phyloP scores from a whole-genome alignment of 2,888 invertebrate species.

The Cryptus viduatorius region DNA sequence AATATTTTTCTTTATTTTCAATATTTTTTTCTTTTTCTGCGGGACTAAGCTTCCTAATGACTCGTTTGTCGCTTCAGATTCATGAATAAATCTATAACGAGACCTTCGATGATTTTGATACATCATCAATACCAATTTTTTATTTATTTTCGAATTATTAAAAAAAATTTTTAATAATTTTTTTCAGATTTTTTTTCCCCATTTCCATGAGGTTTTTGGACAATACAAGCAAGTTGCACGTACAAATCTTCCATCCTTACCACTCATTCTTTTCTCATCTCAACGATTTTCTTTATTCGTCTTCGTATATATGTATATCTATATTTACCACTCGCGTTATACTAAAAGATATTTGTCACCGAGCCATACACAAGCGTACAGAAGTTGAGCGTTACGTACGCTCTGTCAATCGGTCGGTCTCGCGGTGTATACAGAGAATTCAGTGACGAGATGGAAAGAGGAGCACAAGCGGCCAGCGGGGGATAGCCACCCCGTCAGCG shows the following conservation, averaged over 20 bases:
- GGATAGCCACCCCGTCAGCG: slow-evolving; percentile 5
- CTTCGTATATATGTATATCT: slow-evolving; percentile 4
- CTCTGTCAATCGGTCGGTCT: slow-evolving; percentile 48
- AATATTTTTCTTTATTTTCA: no score
- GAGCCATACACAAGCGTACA: slow-evolving; percentile 11
- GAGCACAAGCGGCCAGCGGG: slow-evolving; percentile 76
- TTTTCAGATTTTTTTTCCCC: background rate
- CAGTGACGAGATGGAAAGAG: slow-evolving; percentile 47
- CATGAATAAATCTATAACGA: no score
- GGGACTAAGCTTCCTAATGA: no score
- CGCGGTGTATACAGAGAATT: slow-evolving; percentile 26
- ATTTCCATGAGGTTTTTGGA: no score
- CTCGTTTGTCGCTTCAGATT: no score
- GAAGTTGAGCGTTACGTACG: slow-evolving; percentile 43
- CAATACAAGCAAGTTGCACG: background rate
- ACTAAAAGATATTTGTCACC: slow-evolving; percentile 63
- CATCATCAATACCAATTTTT: no score
- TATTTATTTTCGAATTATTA: background rate
- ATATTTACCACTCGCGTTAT: slow-evolving; percentile 20
- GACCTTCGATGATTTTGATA: no score
- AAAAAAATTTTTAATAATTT: background rate
- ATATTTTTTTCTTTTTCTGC: no score
- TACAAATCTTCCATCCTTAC: slow-evolving; percentile 22
- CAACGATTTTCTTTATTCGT: slow-evolving; percentile 41
- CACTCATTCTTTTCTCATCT: slow-evolving; percentile 32